Conservation (phyloP, 2,888 invertebrate genomes). For the Ptilodon capucinus region DNA sequence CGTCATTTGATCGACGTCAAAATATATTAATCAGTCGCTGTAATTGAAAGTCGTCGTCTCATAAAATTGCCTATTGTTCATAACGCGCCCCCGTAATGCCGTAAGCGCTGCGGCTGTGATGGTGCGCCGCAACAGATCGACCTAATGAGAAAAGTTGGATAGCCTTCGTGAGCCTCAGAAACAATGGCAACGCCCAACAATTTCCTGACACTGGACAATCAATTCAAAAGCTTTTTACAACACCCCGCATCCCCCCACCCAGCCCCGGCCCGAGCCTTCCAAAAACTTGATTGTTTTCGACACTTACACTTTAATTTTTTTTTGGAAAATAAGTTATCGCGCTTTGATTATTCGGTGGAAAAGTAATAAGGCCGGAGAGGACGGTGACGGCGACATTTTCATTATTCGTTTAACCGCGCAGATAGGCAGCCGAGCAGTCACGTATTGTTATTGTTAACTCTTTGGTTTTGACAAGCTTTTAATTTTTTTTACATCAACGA, state of each 20-base stretch:
- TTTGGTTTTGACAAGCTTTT: slow-evolving; percentile 6
- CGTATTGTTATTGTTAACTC: slow-evolving; percentile 4
- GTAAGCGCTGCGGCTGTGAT: slow-evolving; percentile 57
- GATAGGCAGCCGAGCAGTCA: slow-evolving; percentile 12
- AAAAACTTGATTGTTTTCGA: slow-evolving; percentile 55
- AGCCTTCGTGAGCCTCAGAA: slow-evolving; percentile 62
- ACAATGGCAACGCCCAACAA: slow-evolving; percentile 72
- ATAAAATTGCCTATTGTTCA: slow-evolving; percentile 45
- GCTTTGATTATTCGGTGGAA: slow-evolving; percentile 33
- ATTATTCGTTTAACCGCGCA: slow-evolving; percentile 23
- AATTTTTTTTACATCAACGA: neutral
- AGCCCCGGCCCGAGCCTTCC: slow-evolving; percentile 27
- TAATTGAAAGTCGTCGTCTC: slow-evolving; percentile 33
- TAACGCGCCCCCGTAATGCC: slow-evolving; percentile 47
- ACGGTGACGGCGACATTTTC: slow-evolving; percentile 20
- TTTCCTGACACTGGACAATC: slow-evolving; percentile 74
- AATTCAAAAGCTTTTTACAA: slow-evolving; percentile 73
- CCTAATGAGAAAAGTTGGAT: slow-evolving; percentile 78
- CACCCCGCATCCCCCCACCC: slow-evolving; percentile 18
- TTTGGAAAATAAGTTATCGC: slow-evolving; percentile 48
- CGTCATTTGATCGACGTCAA: slow-evolving; percentile 15
- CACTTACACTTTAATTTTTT: slow-evolving; percentile 50
- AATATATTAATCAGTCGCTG: slow-evolving; percentile 19
- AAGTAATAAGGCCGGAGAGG: slow-evolving; percentile 22
- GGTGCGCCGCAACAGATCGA: slow-evolving; percentile 64